These are phyloP conservation scores for Bradypodion ventrale DNA, from an alignment of 2,797 vertebrate species.

Conservation along the genomic window DNA sequence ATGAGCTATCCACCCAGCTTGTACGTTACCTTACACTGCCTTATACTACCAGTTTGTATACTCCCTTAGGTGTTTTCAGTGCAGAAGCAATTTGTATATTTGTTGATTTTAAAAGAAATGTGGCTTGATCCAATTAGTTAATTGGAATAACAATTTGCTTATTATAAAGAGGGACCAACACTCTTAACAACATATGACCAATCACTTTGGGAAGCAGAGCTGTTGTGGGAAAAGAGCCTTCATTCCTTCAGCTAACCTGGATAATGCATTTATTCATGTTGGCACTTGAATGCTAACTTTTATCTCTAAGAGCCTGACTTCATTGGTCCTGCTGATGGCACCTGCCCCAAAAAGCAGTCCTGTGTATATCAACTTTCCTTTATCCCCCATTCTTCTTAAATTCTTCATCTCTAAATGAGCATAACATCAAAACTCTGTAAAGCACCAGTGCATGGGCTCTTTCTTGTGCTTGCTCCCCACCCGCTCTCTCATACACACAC, in stretches of 20 bases:
- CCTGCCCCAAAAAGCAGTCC: background rate
- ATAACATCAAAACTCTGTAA: background rate
- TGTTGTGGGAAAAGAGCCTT: background rate
- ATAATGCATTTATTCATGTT: background rate
- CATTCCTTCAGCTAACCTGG: background rate
- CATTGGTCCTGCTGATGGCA: background rate
- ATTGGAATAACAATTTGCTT: background rate
- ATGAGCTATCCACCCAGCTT: too few relatives aligned
- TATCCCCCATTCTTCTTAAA: background rate
- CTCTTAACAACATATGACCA: background rate
- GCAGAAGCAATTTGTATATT: background rate
- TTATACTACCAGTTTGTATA: too few relatives aligned
- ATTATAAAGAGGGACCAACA: background rate
- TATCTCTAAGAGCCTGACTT: background rate
- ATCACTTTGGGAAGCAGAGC: background rate
- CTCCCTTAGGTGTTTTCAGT: background rate
- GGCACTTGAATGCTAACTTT: background rate
- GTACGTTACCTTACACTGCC: too few relatives aligned
- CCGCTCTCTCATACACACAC: background rate
- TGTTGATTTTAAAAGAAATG: too few relatives aligned
- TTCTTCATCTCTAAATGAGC: background rate
- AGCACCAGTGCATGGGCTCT: background rate
- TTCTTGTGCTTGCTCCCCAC: background rate
- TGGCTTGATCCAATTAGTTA: background rate
- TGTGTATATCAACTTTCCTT: too few relatives aligned